Evolutionary conservation across 2,113 vertebrate species (phyloP).

Genomic region (Polypterus senegalus): DNA sequence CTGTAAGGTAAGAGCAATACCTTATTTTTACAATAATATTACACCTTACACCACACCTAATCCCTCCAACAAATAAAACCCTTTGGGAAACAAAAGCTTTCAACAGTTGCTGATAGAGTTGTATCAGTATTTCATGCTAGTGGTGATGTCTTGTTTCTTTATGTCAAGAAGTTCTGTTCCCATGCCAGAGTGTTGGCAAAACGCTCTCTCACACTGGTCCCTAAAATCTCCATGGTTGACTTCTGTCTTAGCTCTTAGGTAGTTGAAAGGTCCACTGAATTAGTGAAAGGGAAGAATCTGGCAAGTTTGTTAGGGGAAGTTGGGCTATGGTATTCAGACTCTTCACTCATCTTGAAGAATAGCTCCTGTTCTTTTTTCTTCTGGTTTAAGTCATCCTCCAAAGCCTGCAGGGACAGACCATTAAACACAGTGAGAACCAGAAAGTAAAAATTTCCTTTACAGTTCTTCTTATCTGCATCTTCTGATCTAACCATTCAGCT

Average conservation of each 20-base stretch:
- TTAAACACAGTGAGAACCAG: too few species aligned
- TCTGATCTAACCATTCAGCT: too few species aligned
- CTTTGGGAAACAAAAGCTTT: too few species aligned
- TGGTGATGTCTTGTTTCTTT: too few species aligned
- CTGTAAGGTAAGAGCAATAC: too few species aligned
- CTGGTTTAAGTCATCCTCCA: conserved; percentile 77
- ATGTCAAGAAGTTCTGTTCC: neutral
- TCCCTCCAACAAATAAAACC: too few species aligned
- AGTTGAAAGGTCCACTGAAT: conserved; percentile 28
- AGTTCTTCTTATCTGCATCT: too few species aligned
- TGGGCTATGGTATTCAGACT: conserved; percentile 39
- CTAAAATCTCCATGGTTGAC: conserved; percentile 16
- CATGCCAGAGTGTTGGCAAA: neutral
- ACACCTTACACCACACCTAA: too few species aligned
- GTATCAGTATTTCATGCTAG: too few species aligned
- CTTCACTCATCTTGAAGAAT: conserved; percentile 72
- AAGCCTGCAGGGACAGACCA: conserved; percentile 60
- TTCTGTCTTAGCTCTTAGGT: conserved; percentile 27
- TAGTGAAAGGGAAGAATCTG: conserved; percentile 72
- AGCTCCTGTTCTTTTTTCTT: conserved; percentile 80
- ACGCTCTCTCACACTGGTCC: conserved; percentile 2
- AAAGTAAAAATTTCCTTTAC: too few species aligned
- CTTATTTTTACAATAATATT: too few species aligned
- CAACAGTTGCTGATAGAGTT: too few species aligned
- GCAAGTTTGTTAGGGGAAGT: conserved; percentile 60